Conservation (phyloP, 2,797 vertebrate species). For the Eutrigla gurnardus region DNA sequence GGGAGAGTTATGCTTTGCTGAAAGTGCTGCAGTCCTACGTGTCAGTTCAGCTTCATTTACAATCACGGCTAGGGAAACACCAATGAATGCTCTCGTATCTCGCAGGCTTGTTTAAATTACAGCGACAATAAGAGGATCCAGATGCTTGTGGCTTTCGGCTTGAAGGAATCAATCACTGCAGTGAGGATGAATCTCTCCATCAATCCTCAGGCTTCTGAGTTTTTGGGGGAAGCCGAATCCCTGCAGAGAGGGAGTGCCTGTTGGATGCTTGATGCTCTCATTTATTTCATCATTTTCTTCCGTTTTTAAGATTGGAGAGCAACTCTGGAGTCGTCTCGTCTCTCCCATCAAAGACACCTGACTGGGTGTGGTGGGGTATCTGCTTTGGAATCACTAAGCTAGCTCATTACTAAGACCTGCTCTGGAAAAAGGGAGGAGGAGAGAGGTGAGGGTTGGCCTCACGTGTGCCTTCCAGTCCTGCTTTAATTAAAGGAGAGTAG, state of each 20-base stretch:
- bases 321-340: conserved; percentile 19
- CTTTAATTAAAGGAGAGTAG: conserved; percentile 75
- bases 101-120: conserved; percentile 33
- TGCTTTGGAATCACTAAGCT: conserved; percentile 38
- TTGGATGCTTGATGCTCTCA: conserved; percentile 37
- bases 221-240: conserved; percentile 56
- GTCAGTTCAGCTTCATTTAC: conserved; percentile 57
- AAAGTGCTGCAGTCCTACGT: conserved; percentile 60
- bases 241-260: conserved; percentile 50
- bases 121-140: conserved; percentile 29
- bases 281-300: conserved; percentile 32
- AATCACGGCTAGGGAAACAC: conserved; percentile 42
- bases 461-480: conserved; percentile 35
- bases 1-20: conserved; percentile 29
- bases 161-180: conserved; percentile 45
- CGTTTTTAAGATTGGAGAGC: conserved; percentile 23
- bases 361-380: conserved; percentile 32
- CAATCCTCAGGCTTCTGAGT: conserved; percentile 49
- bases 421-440: conserved; percentile 17
- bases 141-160: conserved; percentile 22
- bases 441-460: conserved; percentile 35
- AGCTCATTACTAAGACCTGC: conserved; percentile 50
- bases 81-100: conserved; percentile 41
- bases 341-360: conserved; percentile 21
- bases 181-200: conserved; percentile 29